Base-by-base conservation (phyloP, 2,888 invertebrate species). In the Cynaeus angustus region DNA sequence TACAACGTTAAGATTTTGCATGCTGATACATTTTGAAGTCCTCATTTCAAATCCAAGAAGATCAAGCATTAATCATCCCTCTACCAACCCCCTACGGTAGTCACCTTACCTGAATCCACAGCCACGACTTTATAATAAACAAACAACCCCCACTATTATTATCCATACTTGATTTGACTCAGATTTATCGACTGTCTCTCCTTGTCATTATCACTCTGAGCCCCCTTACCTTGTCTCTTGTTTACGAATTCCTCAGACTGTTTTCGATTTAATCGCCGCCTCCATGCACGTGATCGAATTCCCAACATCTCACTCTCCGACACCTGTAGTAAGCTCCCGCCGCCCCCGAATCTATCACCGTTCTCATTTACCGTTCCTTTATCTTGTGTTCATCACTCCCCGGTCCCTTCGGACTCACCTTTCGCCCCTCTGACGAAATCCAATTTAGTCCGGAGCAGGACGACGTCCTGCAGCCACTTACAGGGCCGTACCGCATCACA, bases 401-500 rank as follows among this genome's bases (percentile, higher is more conserved):
- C 71, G 56, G 74, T 79, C 79, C 79, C 79, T 72, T 77, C 74
- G 79, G 80, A 79, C 77, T 77, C 75, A 77, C 78, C 80, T 79
- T 77, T 76, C 67, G 59, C 75, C 72, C 75, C 71, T 62, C 80
- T 79, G 80, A 80, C 80, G 79, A 82, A 84, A 84, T 84, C 84
- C 83, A 84, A 83, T 84, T 84, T 83, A 80, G 80, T 80, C 81
- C 70, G 74, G 70, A 72, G 61, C 68, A 64, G 65, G 69, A 71
- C 76, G 75, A 77, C 76, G 77, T 79, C 78, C 79, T 78, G 78
- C 80, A 77, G 82, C 80, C 80, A 79, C 79, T 80, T 79, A 78
- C 79, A 78, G 77, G 68, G 74, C 78, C 77, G 78, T 79, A 82
- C 83, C 82, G 83, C 84, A 84, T 84, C 85, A 84, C 85, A 84